These are phyloP conservation scores for Bradysia coprophila DNA, from an alignment of 1,140 invertebrate species.

Conservation along the genomic window DNA sequence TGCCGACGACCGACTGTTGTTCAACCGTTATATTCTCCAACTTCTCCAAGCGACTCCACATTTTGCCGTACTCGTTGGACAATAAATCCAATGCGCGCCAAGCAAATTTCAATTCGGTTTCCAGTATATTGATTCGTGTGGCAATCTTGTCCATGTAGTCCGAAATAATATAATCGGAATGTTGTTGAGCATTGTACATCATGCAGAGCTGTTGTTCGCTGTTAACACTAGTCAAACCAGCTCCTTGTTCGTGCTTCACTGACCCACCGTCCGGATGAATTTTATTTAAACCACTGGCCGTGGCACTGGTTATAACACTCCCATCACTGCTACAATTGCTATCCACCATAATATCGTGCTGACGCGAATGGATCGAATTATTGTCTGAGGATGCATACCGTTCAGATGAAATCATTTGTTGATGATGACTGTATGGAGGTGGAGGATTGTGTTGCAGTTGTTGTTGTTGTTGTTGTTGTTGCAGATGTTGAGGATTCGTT, in stretches of 20 bases:
- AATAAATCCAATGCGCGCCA: slow-evolving; percentile 80
- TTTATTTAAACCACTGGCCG: too few relatives aligned
- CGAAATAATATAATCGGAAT: slow-evolving; percentile 49
- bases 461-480: slow-evolving; percentile 4
- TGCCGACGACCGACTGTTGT: slow-evolving; percentile 79
- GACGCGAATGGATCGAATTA: neutral
- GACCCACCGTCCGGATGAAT: neutral
- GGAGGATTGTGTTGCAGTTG: slow-evolving; percentile 2
- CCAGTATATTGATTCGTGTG: slow-evolving; percentile 64
- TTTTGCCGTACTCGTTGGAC: slow-evolving; percentile 81
- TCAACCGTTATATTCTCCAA: slow-evolving; percentile 75
- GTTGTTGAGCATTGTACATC: slow-evolving; percentile 16
- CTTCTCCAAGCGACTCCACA: slow-evolving; percentile 84
- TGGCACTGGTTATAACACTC: slow-evolving; percentile 11
- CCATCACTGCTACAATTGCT: slow-evolving; percentile 2
- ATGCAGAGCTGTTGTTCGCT: slow-evolving; percentile 18
- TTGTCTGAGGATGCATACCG: neutral
- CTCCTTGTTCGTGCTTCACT: neutral
- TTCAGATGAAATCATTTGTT: neutral
- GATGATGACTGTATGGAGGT: slow-evolving; percentile 2
- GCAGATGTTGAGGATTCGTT: too few relatives aligned
- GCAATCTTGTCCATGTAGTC: slow-evolving; percentile 80
- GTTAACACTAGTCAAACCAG: neutral
- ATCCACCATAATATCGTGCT: neutral
- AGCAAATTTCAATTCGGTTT: slow-evolving; percentile 77